phyloP scores from a whole-genome alignment of 2,797 vertebrate species.

The Parotocinclus haroldoi region DNA sequence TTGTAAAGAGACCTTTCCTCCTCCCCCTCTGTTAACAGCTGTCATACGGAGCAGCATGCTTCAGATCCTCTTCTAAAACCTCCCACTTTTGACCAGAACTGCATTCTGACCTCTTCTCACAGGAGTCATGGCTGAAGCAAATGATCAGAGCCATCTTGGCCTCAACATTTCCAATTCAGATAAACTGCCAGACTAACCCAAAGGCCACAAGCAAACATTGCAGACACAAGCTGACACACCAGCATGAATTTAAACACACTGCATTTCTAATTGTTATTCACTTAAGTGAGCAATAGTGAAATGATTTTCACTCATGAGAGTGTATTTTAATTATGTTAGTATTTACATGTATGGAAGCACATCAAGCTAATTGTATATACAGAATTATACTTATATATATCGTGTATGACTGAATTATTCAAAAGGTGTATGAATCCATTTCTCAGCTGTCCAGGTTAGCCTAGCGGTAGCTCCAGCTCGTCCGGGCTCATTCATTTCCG shows the following conservation, averaged over 20 bases:
- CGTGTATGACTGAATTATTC: too few species aligned
- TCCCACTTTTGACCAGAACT: conserved; percentile 20
- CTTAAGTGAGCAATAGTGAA: conserved; percentile 23
- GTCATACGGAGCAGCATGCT: conserved; percentile 21
- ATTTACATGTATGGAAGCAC: too few species aligned
- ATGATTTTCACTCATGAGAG: too few species aligned
- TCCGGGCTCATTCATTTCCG: too few species aligned
- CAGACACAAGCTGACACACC: background rate
- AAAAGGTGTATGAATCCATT: too few species aligned
- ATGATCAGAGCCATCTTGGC: conserved; percentile 36
- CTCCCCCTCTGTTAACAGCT: conserved; percentile 19
- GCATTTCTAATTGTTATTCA: background rate
- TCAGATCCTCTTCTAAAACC: background rate
- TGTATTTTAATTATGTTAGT: too few species aligned
- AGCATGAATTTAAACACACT: conserved; percentile 3
- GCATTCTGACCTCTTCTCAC: conserved; percentile 1
- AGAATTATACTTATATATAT: too few species aligned
- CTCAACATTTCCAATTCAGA: conserved; percentile 31
- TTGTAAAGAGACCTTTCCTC: conserved; percentile 14
- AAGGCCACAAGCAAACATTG: background rate
- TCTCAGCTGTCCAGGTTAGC: too few species aligned
- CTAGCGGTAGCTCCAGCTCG: too few species aligned
- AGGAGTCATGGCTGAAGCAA: conserved; percentile 17
- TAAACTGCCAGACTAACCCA: conserved; percentile 8
- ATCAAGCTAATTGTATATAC: too few species aligned